Percentiles rank a stretch among this genome's conserved stretches.
phyloP scores from a whole-genome alignment of 2,113 vertebrate species.

The Strigops habroptila region DNA sequence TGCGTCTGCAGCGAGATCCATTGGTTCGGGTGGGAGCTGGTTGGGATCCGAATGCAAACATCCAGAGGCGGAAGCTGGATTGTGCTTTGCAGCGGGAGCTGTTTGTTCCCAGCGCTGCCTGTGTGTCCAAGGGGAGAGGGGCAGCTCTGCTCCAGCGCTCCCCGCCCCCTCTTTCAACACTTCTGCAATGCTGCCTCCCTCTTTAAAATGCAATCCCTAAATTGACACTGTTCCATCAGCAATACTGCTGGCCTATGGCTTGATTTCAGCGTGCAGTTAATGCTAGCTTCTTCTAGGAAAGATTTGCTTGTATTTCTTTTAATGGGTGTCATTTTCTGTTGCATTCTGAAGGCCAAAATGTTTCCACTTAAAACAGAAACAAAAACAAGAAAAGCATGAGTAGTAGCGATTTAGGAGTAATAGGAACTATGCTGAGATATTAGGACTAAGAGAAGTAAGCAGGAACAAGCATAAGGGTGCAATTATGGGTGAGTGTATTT shows the following conservation, averaged over 20 bases:
- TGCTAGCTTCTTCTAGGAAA: background rate
- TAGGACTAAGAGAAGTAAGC: background rate
- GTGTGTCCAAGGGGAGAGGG: constrained; percentile 3
- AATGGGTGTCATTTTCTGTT: background rate
- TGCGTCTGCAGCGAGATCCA: background rate
- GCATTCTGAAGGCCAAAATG: background rate
- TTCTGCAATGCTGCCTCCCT: background rate
- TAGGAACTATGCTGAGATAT: background rate
- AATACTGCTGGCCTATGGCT: background rate
- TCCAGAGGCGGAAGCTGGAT: background rate
- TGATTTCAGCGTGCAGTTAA: background rate
- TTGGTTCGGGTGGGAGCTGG: background rate
- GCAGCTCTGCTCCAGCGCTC: background rate
- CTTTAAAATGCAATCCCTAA: background rate
- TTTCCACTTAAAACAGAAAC: background rate
- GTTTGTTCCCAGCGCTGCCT: background rate
- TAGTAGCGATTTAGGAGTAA: background rate
- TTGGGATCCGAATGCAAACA: background rate
- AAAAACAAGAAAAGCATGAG: background rate
- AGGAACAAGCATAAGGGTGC: background rate
- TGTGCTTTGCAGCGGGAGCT: background rate
- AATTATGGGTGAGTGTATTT: background rate
- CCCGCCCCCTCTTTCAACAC: background rate
- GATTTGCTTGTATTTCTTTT: background rate
- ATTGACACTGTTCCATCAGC: background rate